Evolutionary conservation across 2,888 invertebrate species (phyloP).

Genomic region (Eugnorisma glareosa): DNA sequence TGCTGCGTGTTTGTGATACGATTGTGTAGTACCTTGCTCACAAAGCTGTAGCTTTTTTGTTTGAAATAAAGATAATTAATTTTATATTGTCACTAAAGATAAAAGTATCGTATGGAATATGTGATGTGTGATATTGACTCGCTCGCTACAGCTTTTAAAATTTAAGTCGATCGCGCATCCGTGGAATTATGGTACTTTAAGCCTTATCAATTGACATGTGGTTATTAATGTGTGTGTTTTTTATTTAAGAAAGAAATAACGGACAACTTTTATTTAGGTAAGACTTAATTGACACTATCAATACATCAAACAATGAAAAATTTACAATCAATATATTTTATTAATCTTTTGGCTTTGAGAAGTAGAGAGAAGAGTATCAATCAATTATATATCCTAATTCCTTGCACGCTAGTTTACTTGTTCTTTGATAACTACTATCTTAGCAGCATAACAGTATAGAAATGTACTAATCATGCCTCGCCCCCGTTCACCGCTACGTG

Average conservation of each 20-base stretch:
- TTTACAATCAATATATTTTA: not conserved
- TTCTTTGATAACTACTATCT: slow-evolving; percentile 3
- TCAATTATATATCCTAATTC: not conserved
- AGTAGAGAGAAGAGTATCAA: not conserved
- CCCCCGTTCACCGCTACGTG: not conserved
- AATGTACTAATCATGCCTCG: not conserved
- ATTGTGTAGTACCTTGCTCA: not conserved
- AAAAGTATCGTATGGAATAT: not conserved
- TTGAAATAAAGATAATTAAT: not conserved
- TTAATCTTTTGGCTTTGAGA: not conserved
- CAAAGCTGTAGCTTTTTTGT: not conserved
- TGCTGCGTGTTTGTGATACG: not conserved
- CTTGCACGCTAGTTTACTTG: not conserved
- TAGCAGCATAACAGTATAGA: not conserved
- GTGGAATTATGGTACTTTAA: not conserved
- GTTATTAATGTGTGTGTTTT: too few relatives aligned
- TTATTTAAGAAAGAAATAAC: not conserved
- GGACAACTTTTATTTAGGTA: not conserved
- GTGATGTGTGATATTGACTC: too few relatives aligned
- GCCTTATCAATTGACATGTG: too few relatives aligned
- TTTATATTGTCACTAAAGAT: not conserved
- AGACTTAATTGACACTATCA: not conserved
- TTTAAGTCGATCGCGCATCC: not conserved
- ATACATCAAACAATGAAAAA: not conserved
- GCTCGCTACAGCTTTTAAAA: too few relatives aligned